phyloP scores from a whole-genome alignment of 2,113 vertebrate genomes.

The Nestor notabilis region DNA sequence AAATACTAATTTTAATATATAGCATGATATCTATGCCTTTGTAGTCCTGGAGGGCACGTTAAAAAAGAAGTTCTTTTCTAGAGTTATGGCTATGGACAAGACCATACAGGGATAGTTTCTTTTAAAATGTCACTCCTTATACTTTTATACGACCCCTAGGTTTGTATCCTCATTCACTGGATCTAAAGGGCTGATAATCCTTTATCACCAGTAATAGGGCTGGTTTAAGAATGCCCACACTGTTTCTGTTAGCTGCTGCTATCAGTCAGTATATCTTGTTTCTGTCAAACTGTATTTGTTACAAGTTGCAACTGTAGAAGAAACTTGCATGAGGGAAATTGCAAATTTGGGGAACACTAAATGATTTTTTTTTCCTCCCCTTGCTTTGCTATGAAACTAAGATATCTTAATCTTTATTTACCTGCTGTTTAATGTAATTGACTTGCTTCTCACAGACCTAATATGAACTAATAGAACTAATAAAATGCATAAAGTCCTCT shows the following conservation, averaged over 20 bases:
- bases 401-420: neutral
- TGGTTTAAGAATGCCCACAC: neutral
- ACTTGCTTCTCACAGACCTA: neutral
- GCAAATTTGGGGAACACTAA: neutral
- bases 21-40: neutral
- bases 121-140: neutral
- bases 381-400: neutral
- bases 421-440: neutral
- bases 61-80: neutral
- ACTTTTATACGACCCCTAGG: neutral
- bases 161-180: neutral
- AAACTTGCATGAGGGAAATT: neutral
- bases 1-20: slow-evolving; percentile 15
- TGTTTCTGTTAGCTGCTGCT: neutral
- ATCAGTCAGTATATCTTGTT: neutral
- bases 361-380: neutral
- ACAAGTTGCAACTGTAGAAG: neutral
- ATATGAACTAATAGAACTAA: neutral
- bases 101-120: neutral
- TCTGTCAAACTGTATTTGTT: neutral
- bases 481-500: neutral
- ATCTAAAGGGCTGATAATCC: neutral
- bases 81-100: neutral
- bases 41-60: neutral
- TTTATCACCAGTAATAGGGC: neutral